phyloP scores from a whole-genome alignment of 1,140 invertebrate genomes.

The Drosophila bocqueti region DNA sequence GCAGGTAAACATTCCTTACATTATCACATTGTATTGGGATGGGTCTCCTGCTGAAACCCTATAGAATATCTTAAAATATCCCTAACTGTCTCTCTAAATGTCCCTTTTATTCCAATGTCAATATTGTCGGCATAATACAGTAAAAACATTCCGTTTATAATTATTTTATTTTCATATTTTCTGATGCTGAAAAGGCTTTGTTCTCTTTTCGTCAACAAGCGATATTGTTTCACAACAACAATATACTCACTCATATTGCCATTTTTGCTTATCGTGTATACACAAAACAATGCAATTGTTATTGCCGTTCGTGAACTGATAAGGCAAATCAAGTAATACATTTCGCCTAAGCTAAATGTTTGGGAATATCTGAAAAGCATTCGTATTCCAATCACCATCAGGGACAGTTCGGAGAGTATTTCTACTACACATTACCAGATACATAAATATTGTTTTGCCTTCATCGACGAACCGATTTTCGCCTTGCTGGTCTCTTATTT shows the following conservation, averaged over 20 bases:
- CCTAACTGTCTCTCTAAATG: not conserved
- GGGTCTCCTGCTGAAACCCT: not conserved
- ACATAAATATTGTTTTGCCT: not conserved
- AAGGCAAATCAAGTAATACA: conserved; percentile 4
- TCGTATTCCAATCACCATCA: not conserved
- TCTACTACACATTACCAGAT: not conserved
- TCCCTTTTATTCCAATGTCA: not conserved
- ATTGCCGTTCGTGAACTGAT: not conserved
- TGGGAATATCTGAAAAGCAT: conserved; percentile 6
- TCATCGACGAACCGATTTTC: not conserved
- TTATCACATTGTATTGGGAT: not conserved
- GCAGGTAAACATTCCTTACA: not conserved
- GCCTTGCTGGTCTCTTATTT: not conserved
- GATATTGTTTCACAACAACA: not conserved
- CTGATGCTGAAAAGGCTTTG: not conserved
- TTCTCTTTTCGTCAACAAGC: not conserved
- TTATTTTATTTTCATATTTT: not conserved
- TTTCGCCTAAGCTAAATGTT: not conserved
- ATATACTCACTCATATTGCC: not conserved
- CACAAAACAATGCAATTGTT: conserved; percentile 8
- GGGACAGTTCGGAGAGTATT: not conserved
- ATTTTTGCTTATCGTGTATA: conserved; percentile 5
- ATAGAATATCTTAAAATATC: not conserved
- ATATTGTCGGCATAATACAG: not conserved
- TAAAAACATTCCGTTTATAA: not conserved